Evolutionary conservation across 1,140 invertebrate genomes (phyloP).

Genomic region (Drosophila punjabiensis): DNA sequence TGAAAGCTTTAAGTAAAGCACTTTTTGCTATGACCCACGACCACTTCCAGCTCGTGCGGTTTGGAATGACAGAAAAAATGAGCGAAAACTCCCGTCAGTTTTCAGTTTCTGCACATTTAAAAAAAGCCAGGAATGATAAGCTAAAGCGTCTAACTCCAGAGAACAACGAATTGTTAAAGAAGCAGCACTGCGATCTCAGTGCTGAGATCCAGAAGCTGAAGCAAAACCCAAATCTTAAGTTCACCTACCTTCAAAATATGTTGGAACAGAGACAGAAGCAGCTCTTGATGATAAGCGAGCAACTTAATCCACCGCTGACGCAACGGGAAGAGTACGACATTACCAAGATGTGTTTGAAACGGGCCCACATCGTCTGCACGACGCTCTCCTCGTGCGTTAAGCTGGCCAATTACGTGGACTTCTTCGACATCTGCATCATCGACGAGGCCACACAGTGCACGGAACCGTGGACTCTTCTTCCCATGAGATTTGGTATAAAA

Average conservation of each 20-base stretch:
- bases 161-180: slow-evolving; percentile 32
- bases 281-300: slow-evolving; percentile 33
- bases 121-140: slow-evolving; percentile 8
- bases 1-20: slow-evolving; percentile 11
- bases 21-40: slow-evolving; percentile 25
- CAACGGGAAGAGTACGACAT: slow-evolving; percentile 62
- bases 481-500: slow-evolving; percentile 90
- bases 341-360: slow-evolving; percentile 40
- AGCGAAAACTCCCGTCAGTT: not conserved
- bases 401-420: slow-evolving; percentile 76
- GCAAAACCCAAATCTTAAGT: not conserved
- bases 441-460: slow-evolving; percentile 96
- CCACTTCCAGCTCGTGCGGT: slow-evolving; percentile 58
- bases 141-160: slow-evolving; percentile 35
- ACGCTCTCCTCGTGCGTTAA: slow-evolving; percentile 84
- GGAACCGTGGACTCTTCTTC: slow-evolving; percentile 93
- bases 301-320: slow-evolving; percentile 49
- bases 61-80: slow-evolving; percentile 57
- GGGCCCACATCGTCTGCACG: slow-evolving; percentile 85
- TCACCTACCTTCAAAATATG: slow-evolving; percentile 37
- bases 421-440: slow-evolving; percentile 93
- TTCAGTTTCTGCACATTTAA: slow-evolving; percentile 31
- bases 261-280: slow-evolving; percentile 40
- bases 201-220: slow-evolving; percentile 41
- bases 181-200: slow-evolving; percentile 33